phyloP scores from a whole-genome alignment of 2,113 vertebrate genomes.

The Nothobranchius furzeri region DNA sequence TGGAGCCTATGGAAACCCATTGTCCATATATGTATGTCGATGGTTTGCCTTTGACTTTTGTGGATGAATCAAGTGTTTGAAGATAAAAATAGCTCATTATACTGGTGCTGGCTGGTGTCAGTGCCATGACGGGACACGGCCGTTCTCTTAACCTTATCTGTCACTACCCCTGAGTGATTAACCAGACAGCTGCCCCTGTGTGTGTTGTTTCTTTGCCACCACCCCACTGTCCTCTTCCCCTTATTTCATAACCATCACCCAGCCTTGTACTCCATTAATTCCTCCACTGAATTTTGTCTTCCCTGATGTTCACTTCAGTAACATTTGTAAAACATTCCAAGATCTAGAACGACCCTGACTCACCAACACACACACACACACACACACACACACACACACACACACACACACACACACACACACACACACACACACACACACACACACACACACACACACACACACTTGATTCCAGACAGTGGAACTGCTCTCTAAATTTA shows the following conservation, averaged over 20 bases:
- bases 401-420: no score
- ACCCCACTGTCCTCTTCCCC: conserved; percentile 12
- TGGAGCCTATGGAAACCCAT: no score
- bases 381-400: no score
- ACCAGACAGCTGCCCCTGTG: conserved; percentile 70
- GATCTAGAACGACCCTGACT: conserved; percentile 21
- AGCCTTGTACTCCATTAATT: not conserved
- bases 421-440: no score
- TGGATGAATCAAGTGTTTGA: conserved; percentile 53
- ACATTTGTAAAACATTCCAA: conserved; percentile 28
- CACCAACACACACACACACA: not conserved
- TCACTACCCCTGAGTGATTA: conserved; percentile 84
- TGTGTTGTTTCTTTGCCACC: conserved; percentile 25
- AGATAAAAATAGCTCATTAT: conserved; percentile 73
- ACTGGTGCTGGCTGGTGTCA: conserved; percentile 60
- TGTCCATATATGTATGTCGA: no score
- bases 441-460: no score
- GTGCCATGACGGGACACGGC: conserved; percentile 56
- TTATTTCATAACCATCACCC: conserved; percentile 18
- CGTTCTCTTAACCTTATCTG: conserved; percentile 88
- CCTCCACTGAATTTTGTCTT: conserved; percentile 2
- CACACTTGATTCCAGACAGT: conserved; percentile 33
- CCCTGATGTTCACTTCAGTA: conserved; percentile 31
- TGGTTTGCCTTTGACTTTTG: conserved; percentile 27
- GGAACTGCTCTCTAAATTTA: conserved; percentile 73